Evolutionary conservation across 2,888 invertebrate genomes (phyloP), one percentile per base, ranked within the genome.

Genomic region (Drosophila anomelani): DNA sequence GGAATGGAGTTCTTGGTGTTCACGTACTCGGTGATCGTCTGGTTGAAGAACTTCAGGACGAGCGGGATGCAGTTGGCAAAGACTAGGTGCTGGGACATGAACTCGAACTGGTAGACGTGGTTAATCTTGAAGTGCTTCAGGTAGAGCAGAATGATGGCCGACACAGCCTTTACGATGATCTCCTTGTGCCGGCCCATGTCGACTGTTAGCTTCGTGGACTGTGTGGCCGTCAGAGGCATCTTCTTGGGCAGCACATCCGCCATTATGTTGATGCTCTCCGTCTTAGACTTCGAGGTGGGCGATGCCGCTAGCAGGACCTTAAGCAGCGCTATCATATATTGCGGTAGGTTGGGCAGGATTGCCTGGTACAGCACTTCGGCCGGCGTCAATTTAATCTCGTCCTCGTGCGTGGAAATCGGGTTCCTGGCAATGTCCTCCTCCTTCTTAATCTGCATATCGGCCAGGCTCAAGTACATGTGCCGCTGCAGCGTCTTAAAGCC

Each of bases 61-160:
- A 99, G 93, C 0, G 99, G 99, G 92, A 99, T 98, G 91, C 99
- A 99, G 92, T 99, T 99, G 69, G 99, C 99, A 93, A 99, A 99
- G 12, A 99, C 98, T 81, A 99, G 94, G 93, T 99, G 99, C 93
- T 99, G 99, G 2, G 98, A 98, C 96, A 99, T 98, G 91, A 98
- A 99, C 93, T 99, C 99, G 94, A 99, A 99, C 93, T 99, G 99
- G 92, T 99, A 99, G 53, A 99, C 95, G 93, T 99, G 99, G 93
- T 99, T 99, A 71, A 94, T 92, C 93, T 99, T 99, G 90, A 99
- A 98, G 93, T 99, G 99, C 93, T 99, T 99, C 78, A 99, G 93
- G 60, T 99, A 94, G 12, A 99, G 93, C 68, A 99, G 93, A 61
- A 99, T 93, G 81, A 99, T 97, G 17, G 96, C 97, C 47, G 98